Percentiles rank a stretch among this genome's conserved stretches.
Evolutionary conservation across 2,797 vertebrate genomes (phyloP).

Genomic region (Pempheris klunzingeri): DNA sequence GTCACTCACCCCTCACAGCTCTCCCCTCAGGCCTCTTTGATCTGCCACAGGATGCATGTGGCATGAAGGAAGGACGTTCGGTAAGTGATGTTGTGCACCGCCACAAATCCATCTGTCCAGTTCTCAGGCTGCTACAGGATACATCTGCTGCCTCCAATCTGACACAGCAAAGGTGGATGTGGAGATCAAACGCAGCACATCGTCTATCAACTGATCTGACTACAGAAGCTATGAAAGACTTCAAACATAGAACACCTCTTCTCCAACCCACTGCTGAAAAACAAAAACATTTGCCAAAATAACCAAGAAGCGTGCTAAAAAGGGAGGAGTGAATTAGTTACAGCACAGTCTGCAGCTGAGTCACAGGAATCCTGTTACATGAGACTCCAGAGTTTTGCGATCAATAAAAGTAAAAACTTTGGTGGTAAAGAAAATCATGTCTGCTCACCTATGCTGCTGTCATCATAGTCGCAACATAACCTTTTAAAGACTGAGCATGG

Average conservation of each 20-base stretch:
- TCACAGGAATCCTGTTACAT: not conserved
- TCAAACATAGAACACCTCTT: not conserved
- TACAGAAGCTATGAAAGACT: constrained; percentile 10
- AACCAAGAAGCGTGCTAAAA: not conserved
- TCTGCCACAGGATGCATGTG: constrained; percentile 71
- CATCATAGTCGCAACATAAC: not conserved
- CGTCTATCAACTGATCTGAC: constrained; percentile 15
- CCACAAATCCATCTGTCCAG: constrained; percentile 77
- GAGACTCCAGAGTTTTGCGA: not conserved
- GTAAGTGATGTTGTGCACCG: constrained; percentile 76
- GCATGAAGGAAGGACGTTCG: constrained; percentile 69
- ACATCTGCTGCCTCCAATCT: constrained; percentile 71
- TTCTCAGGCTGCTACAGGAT: constrained; percentile 71
- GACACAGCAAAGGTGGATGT: constrained; percentile 33
- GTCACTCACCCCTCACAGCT: constrained; percentile 75
- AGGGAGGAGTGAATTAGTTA: constrained; percentile 2
- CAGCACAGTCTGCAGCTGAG: constrained; percentile 3
- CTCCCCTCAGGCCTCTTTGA: constrained; percentile 71
- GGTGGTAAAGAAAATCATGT: constrained; percentile 10
- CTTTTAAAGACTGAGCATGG: not conserved
- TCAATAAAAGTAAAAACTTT: constrained; percentile 10
- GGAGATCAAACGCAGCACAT: constrained; percentile 25
- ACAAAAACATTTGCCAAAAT: constrained; percentile 1
- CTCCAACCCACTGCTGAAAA: not conserved
- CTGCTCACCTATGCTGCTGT: not conserved